Evolutionary conservation across 2,888 invertebrate genomes (phyloP).

Genomic region (Halictus quadricinctus): DNA sequence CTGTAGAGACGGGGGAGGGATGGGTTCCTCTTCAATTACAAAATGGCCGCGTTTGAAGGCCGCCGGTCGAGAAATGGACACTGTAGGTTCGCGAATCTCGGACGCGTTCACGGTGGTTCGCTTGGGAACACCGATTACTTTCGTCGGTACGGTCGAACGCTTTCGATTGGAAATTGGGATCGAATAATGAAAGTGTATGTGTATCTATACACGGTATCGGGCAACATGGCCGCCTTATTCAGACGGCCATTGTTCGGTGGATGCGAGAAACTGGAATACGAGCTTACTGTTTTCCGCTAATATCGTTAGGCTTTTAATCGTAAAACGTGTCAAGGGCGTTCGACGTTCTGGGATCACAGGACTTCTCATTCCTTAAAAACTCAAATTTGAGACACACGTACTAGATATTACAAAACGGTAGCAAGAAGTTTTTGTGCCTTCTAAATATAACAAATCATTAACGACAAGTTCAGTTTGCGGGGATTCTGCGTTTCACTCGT

Average conservation of each 20-base stretch:
- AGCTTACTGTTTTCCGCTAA: neutral
- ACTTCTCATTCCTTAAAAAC: neutral
- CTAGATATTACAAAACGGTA: neutral
- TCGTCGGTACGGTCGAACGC: neutral
- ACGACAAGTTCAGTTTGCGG: no score
- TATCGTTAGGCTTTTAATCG: neutral
- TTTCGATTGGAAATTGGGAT: conserved; percentile 34
- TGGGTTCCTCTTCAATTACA: neutral
- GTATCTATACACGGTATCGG: conserved; percentile 4
- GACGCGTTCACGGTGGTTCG: neutral
- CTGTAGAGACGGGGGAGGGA: neutral
- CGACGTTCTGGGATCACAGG: neutral
- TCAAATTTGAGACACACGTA: neutral
- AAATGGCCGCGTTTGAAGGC: neutral
- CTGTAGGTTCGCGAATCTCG: conserved; percentile 20
- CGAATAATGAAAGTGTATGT: conserved; percentile 13
- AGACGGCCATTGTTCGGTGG: conserved; percentile 32
- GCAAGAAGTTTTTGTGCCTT: neutral
- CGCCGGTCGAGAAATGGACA: conserved; percentile 8
- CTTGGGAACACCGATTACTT: conserved; percentile 35
- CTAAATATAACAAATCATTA: neutral
- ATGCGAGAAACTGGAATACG: neutral
- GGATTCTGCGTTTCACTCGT: no score
- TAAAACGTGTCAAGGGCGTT: neutral
- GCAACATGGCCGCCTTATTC: conserved; percentile 34